phyloP scores from a whole-genome alignment of 2,113 vertebrate species.

The Beaufortia kweichowensis region DNA sequence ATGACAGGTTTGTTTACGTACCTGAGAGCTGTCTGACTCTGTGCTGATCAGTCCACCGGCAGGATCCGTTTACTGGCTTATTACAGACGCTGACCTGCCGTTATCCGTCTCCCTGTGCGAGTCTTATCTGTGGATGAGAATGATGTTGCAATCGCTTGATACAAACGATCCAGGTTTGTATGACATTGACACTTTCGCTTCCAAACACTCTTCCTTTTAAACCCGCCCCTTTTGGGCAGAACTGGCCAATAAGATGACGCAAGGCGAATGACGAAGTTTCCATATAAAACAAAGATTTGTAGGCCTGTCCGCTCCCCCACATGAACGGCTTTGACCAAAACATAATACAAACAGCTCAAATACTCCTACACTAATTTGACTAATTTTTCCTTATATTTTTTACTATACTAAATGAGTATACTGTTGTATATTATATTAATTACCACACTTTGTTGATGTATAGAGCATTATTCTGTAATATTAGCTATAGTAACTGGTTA shows the following conservation, averaged over 20 bases:
- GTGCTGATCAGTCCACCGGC: not conserved
- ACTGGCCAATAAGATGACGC: slow-evolving; percentile 59
- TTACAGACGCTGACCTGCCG: not conserved
- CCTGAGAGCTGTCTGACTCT: slow-evolving; percentile 11
- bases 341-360: too few relatives aligned
- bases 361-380: too few relatives aligned
- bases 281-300: not conserved
- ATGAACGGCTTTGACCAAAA: too few relatives aligned
- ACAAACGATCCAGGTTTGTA: slow-evolving; percentile 61
- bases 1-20: slow-evolving; percentile 1
- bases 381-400: too few relatives aligned
- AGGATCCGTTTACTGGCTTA: slow-evolving; percentile 10
- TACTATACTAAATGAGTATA: too few relatives aligned
- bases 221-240: slow-evolving; percentile 40
- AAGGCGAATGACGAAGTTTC: not conserved
- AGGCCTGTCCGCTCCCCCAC: not conserved
- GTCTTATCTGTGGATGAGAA: slow-evolving; percentile 20
- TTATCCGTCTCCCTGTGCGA: slow-evolving; percentile 2
- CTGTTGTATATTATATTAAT: too few relatives aligned
- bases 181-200: slow-evolving; percentile 65
- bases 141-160: slow-evolving; percentile 46
- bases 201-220: slow-evolving; percentile 14
- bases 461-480: too few relatives aligned
- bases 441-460: too few relatives aligned
- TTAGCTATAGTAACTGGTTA: too few relatives aligned